Conservation (phyloP, 2,113 vertebrate species). For the Mustela nigripes region DNA sequence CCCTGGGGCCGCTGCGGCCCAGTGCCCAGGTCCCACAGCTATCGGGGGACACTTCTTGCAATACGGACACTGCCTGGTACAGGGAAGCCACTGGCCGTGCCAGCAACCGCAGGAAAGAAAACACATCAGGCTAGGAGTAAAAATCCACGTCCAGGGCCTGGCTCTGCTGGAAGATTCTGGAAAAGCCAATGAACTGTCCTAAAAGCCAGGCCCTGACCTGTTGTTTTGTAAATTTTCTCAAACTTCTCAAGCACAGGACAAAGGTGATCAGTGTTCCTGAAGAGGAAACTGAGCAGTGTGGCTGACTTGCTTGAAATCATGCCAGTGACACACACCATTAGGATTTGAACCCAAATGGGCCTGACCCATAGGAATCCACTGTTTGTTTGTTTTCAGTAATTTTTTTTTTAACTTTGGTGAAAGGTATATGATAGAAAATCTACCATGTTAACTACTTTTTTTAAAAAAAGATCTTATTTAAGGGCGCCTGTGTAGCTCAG, state of each 20-base stretch:
- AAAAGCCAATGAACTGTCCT: background rate
- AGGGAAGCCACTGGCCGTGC: background rate
- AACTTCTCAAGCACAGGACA: background rate
- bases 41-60: background rate
- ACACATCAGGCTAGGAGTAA: background rate
- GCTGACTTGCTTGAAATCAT: background rate
- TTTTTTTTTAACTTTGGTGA: background rate
- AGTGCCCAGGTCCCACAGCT: background rate
- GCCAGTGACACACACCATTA: background rate
- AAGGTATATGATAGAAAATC: background rate
- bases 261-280: background rate
- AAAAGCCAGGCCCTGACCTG: background rate
- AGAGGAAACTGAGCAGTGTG: background rate
- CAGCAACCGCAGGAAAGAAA: background rate
- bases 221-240: background rate
- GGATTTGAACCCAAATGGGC: background rate
- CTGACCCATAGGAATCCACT: background rate
- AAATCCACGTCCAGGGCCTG: background rate
- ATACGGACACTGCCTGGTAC: fast-evolving
- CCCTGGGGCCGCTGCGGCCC: background rate
- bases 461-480: background rate
- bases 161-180: background rate
- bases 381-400: background rate
- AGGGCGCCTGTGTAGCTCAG: too few species aligned
- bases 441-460: background rate